Evolutionary conservation across 2,888 invertebrate species (phyloP), one percentile per base, ranked within the genome.

Genomic region (Teleiodes luculella): DNA sequence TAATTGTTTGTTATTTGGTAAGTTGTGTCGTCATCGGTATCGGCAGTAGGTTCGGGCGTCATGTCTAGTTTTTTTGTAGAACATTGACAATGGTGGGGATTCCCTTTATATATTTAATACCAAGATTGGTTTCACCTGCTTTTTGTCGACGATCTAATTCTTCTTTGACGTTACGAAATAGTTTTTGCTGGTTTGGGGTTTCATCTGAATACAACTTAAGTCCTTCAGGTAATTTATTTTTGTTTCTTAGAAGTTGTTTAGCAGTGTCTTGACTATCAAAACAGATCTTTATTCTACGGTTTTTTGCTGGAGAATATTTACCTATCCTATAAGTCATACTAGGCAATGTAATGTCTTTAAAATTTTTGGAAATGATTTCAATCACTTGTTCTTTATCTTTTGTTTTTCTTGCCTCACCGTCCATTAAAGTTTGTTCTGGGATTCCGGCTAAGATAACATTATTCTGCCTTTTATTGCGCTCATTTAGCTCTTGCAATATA

Each of bases 21-120:
- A 14, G 47, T 47, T 47, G 13, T 33, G n/a, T n/a, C n/a, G n/a
- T n/a, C n/a, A 1, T 47, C 10, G 7, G n/a, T 11, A n/a, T n/a
- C n/a, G 16, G 47, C 16, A 11, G 31, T 8, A 13, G 4, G 3
- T 33, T 20, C n/a, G 33, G 16, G 47, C 5, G 10, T 16, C 1
- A 10, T 1, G 1, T 47, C 13, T 37, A 37, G 37, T 37, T 37
- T 37, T 37, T 37, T 37, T 13, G 37, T 3, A 11, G 3, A 51
- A 28, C 20, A 30, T 46, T 43, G 5, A 55, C 18, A 10, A 51
- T 54, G 18, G 28, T 51, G 3, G 54, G 54, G 2, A 20, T n/a
- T 4, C 54, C 50, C 37, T 50, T 54, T 5, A 54, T 18, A 45
- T 46, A 50, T 18, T 51, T 51, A 7, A 54, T 54, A 6, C 16